Evolutionary conservation across 1,140 invertebrate genomes (phyloP).

Genomic region (Cylas formicarius): DNA sequence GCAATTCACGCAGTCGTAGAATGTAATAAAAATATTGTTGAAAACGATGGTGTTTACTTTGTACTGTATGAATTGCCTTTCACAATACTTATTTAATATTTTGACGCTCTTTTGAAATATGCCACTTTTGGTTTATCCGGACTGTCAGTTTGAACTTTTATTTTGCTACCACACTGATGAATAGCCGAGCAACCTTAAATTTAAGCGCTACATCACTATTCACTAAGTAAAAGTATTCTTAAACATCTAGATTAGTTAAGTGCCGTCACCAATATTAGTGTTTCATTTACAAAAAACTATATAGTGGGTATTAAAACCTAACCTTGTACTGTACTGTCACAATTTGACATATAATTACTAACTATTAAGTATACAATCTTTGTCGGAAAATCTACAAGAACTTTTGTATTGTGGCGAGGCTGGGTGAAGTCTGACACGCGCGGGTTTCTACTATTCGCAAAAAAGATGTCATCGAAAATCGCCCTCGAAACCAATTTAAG

Average conservation of each 20-base stretch:
- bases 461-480: no score
- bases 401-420: no score
- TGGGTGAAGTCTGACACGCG: no score
- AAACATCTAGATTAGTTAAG: slow-evolving; percentile 29
- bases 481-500: no score
- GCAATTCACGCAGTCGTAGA: no score
- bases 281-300: slow-evolving; percentile 39
- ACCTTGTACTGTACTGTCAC: slow-evolving; percentile 40
- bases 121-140: slow-evolving; percentile 24
- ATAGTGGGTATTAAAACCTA: slow-evolving; percentile 38
- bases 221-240: slow-evolving; percentile 33
- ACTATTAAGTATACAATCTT: slow-evolving; percentile 35
- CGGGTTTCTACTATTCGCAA: no score
- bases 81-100: neutral
- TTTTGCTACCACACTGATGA: slow-evolving; percentile 40
- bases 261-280: slow-evolving; percentile 41
- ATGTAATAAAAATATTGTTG: no score
- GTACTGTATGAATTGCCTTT: neutral
- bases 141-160: slow-evolving; percentile 34
- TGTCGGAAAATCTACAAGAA: slow-evolving; percentile 19
- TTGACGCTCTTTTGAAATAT: slow-evolving; percentile 28
- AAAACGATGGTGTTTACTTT: neutral
- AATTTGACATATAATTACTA: slow-evolving; percentile 26
- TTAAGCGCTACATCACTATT: slow-evolving; percentile 32
- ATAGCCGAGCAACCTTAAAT: slow-evolving; percentile 27